phyloP scores from a whole-genome alignment of 2,888 invertebrate species.

The Nomada ferruginata region DNA sequence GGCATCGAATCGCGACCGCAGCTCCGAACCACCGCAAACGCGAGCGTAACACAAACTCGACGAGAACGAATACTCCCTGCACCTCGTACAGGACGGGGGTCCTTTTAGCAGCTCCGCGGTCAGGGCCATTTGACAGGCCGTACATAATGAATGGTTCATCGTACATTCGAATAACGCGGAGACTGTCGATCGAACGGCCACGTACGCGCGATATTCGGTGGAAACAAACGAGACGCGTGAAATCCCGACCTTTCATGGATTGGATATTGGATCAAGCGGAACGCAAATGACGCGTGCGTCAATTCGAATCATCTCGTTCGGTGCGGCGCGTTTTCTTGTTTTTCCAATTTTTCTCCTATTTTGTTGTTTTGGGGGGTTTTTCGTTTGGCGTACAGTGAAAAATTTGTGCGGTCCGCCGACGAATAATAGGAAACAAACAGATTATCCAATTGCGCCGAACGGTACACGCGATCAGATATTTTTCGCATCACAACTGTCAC shows the following conservation, averaged over 20 bases:
- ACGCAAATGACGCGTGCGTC: constrained; percentile 23
- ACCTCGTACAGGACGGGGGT: constrained; percentile 57
- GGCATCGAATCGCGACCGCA: constrained; percentile 81
- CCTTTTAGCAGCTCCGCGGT: constrained; percentile 80
- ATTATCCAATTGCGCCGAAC: constrained; percentile 18
- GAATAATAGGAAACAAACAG: constrained; percentile 19
- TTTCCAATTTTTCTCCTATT: too few species aligned
- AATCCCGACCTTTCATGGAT: constrained; percentile 23
- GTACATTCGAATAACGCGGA: constrained; percentile 59
- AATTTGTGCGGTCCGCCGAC: constrained; percentile 1
- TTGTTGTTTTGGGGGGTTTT: too few species aligned
- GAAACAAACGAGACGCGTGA: constrained; percentile 57
- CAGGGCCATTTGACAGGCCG: constrained; percentile 77
- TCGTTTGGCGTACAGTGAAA: background rate
- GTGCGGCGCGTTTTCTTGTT: background rate
- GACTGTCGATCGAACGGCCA: constrained; percentile 55
- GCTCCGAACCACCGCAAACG: constrained; percentile 78
- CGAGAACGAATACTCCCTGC: constrained; percentile 65
- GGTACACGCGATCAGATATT: constrained; percentile 8
- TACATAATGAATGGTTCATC: constrained; percentile 77
- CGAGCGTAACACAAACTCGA: constrained; percentile 78
- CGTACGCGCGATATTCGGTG: constrained; percentile 43
- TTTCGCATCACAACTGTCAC: constrained; percentile 23
- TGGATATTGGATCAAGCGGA: constrained; percentile 12
- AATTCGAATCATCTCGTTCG: background rate